Evolutionary conservation across 2,888 invertebrate genomes (phyloP), one percentile per base, ranked within the genome.

Genomic region (Xanthorhoe designata): DNA sequence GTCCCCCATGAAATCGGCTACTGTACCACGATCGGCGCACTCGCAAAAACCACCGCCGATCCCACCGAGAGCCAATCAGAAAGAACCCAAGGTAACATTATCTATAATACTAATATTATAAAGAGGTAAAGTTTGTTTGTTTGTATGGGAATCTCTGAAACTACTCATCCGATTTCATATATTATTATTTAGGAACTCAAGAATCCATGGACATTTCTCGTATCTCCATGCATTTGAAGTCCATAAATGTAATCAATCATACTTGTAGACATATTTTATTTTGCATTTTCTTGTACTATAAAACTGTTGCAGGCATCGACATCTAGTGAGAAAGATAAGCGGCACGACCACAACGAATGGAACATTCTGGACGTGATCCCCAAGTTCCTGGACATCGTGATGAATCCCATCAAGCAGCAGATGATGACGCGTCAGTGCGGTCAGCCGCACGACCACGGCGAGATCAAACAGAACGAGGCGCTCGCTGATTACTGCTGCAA

Each of bases 311-410:
- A 90, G 90, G 72, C 66, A 4, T 77, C 78, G 7, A 87, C 86
- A 0, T 71, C 80, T 0, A 70, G 67, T 1, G 82, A 85, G 10
- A 68, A 66, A 1, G 82, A 85, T 4, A 68, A 66, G 1, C 86
- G 83, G 54, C 62, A 78, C 1, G 82, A 79, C 38, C 84, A 85
- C 69, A 77, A 78, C 0, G 94, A 94, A 45, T 96, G 96, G 95
- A 94, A 95, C 13, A 96, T 98, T 74, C 94, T 96, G 70, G 98
- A 98, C 82, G 97, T 98, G 0, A 91, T 98, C 13, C 97, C 98
- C 50, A 95, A 96, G 57, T 90, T 99, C 29, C 89, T 98, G 57
- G 96, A 97, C 75, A 95, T 99, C 15, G 97, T 98, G 29, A 95
- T 97, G 35, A 95, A 96, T 64, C 98, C 98, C 0, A 96, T 98